Evolutionary conservation across 2,888 invertebrate genomes (phyloP).

Genomic region (Chalcosyrphus nemorum): DNA sequence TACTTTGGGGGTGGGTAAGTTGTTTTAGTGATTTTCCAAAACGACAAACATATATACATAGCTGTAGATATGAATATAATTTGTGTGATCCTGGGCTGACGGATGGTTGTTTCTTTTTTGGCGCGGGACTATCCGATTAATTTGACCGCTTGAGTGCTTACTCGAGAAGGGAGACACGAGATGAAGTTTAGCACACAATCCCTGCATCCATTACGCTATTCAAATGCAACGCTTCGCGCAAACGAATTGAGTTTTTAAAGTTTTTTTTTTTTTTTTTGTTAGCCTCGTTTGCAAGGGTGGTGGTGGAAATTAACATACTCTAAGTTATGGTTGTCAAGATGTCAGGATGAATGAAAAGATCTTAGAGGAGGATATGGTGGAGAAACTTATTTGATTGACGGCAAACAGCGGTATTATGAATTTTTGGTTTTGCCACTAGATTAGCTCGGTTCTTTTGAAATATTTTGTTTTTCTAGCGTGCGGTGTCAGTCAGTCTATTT

Average conservation of each 20-base stretch:
- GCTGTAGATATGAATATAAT: slow-evolving; percentile 62
- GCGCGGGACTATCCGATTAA: slow-evolving; percentile 63
- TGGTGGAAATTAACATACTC: slow-evolving; percentile 66
- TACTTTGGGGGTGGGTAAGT: slow-evolving; percentile 68
- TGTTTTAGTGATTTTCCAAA: slow-evolving; percentile 73
- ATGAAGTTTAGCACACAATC: slow-evolving; percentile 52
- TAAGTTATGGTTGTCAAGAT: slow-evolving; percentile 65
- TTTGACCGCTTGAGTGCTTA: slow-evolving; percentile 71
- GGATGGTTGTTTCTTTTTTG: slow-evolving; percentile 54
- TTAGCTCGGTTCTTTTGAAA: slow-evolving; percentile 41
- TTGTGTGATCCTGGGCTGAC: slow-evolving; percentile 31
- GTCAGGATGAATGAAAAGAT: slow-evolving; percentile 64
- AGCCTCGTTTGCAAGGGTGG: slow-evolving; percentile 29
- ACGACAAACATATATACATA: slow-evolving; percentile 37
- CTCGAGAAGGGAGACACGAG: slow-evolving; percentile 28
- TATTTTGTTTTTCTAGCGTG: background rate
- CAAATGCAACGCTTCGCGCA: slow-evolving; percentile 62
- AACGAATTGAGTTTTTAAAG: slow-evolving; percentile 65
- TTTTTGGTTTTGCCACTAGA: slow-evolving; percentile 59
- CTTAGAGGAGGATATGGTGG: slow-evolving; percentile 44
- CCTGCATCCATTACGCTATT: slow-evolving; percentile 64
- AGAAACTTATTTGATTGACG: slow-evolving; percentile 67
- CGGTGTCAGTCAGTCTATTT: slow-evolving; percentile 34
- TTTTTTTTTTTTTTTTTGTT: slow-evolving; percentile 20
- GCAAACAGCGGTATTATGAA: slow-evolving; percentile 52